These are phyloP conservation scores for Phania funesta DNA, from an alignment of 2,888 invertebrate species.

Conservation along the genomic window DNA sequence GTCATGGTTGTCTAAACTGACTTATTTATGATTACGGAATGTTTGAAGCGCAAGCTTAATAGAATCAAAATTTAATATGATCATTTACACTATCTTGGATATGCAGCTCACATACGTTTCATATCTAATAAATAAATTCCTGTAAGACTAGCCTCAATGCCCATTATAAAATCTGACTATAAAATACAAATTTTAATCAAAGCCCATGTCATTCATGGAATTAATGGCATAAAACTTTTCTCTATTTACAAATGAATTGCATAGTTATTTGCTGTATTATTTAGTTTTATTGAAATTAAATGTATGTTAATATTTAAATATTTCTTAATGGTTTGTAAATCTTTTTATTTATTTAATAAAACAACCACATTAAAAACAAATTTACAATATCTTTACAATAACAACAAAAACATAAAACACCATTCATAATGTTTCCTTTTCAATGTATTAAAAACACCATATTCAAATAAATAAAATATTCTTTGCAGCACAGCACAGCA, in stretches of 20 bases:
- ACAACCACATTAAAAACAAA: conserved; percentile 40
- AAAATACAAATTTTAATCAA: no score
- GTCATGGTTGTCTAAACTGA: no score
- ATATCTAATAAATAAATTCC: no score
- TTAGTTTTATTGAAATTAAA: neutral
- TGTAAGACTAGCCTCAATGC: no score
- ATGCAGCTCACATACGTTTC: no score
- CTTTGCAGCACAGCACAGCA: neutral
- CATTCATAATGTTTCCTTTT: conserved; percentile 25
- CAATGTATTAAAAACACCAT: conserved; percentile 30
- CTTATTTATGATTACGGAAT: no score
- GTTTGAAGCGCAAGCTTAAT: no score
- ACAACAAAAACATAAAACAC: conserved; percentile 10
- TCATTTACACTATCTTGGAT: no score
- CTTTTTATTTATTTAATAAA: conserved; percentile 35
- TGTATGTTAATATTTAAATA: neutral
- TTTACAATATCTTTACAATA: conserved; percentile 30
- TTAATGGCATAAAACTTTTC: neutral
- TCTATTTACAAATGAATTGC: neutral
- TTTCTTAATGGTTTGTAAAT: conserved; percentile 4
- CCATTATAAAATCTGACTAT: no score
- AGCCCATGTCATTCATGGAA: no score
- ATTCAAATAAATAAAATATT: conserved; percentile 35
- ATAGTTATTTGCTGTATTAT: neutral
- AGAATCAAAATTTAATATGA: no score